Conservation (phyloP, 1,140 invertebrate genomes). For the Arctopsyche grandis region DNA sequence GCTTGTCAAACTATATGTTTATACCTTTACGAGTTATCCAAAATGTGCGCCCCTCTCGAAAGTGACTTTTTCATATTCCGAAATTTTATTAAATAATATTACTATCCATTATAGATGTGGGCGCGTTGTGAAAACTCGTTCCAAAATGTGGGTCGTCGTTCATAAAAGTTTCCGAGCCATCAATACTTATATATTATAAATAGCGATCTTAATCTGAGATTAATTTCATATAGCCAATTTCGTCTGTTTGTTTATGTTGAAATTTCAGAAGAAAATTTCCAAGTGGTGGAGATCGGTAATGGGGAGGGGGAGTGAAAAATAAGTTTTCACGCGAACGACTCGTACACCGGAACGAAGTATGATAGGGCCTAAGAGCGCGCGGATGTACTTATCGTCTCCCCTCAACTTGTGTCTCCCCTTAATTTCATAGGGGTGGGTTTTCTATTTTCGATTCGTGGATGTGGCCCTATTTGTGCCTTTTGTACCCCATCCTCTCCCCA, state of each 20-base stretch:
- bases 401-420: background rate
- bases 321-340: conserved; percentile 2
- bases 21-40: too few species aligned
- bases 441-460: conserved; percentile 20
- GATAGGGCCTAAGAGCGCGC: conserved; percentile 4
- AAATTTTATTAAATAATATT: too few species aligned
- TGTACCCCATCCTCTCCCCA: background rate
- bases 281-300: background rate
- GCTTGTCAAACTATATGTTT: background rate
- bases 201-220: conserved; percentile 6
- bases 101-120: too few species aligned
- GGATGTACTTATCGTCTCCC: background rate
- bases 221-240: conserved; percentile 20
- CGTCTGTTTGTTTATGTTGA: conserved; percentile 1
- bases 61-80: too few species aligned
- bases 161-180: too few species aligned
- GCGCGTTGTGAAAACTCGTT: too few species aligned
- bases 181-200: conserved; percentile 6
- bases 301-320: background rate
- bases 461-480: background rate
- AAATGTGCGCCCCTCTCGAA: too few species aligned
- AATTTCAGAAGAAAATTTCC: background rate
- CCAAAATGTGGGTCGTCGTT: too few species aligned
- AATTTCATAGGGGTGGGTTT: background rate
- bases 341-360: conserved; percentile 12